These are phyloP conservation scores for Tenebrio molitor DNA, from an alignment of 1,140 invertebrate genomes.

Conservation along the genomic window DNA sequence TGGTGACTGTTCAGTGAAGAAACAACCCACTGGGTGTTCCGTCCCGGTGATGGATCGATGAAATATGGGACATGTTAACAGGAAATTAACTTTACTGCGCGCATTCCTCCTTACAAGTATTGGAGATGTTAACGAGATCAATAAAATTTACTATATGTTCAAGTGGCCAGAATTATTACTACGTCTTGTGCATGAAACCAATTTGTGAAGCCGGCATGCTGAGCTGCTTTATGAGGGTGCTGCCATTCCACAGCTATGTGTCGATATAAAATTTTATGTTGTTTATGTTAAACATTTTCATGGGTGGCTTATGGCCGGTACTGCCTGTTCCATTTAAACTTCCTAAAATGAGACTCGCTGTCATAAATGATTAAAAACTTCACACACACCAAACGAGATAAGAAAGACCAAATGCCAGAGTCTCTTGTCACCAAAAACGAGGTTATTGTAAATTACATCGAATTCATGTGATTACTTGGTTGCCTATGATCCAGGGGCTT, in stretches of 20 bases:
- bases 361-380: too few species aligned
- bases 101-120: constrained; percentile 13
- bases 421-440: too few species aligned
- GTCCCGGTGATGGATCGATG: constrained; percentile 4
- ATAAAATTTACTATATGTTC: constrained; percentile 30
- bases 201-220: constrained; percentile 29
- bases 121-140: constrained; percentile 35
- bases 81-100: constrained; percentile 14
- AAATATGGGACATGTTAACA: constrained; percentile 25
- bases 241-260: constrained; percentile 31
- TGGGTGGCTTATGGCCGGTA: constrained; percentile 22
- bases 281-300: constrained; percentile 44
- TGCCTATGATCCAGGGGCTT: too few species aligned
- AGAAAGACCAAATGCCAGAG: too few species aligned
- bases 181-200: constrained; percentile 25
- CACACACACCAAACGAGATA: too few species aligned
- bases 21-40: neutral
- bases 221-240: constrained; percentile 29
- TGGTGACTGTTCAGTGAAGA: neutral
- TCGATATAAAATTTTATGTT: constrained; percentile 46
- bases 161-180: constrained; percentile 35
- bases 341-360: neutral
- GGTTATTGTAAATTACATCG: too few species aligned
- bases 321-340: constrained; percentile 23
- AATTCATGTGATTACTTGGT: too few species aligned